These are phyloP conservation scores for Macrobrachium nipponense DNA, from an alignment of 1,140 invertebrate species.

Conservation along the genomic window DNA sequence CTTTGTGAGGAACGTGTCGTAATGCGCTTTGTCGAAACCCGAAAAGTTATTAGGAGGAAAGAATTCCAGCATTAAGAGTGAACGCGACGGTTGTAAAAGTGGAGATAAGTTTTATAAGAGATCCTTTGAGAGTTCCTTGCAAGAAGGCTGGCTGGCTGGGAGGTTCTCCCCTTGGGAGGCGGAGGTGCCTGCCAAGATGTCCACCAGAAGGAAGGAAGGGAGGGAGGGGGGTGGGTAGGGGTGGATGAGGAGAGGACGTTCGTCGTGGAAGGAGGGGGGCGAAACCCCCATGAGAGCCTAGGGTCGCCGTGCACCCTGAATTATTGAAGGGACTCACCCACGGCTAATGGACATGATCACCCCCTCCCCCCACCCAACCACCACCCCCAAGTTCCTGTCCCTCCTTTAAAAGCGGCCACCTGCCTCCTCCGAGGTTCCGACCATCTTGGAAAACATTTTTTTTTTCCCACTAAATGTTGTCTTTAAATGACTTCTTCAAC, in stretches of 20 bases:
- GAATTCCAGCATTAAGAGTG: no score
- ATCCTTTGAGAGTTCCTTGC: not conserved
- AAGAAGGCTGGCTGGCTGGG: not conserved
- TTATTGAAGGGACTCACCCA: slow-evolving; percentile 59
- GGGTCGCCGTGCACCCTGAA: slow-evolving; percentile 50
- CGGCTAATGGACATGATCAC: slow-evolving; percentile 59
- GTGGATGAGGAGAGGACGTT: no score
- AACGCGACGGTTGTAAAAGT: no score
- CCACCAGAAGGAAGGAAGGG: not conserved
- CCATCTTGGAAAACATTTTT: not conserved
- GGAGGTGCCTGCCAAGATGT: slow-evolving; percentile 47
- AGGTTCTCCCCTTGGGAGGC: slow-evolving; percentile 11
- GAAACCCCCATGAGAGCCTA: slow-evolving; percentile 31
- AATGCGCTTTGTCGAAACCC: no score
- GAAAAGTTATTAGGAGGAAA: no score
- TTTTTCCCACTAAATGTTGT: no score
- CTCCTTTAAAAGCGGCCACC: no score
- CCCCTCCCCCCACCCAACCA: not conserved
- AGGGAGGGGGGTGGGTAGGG: no score
- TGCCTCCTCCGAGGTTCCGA: not conserved
- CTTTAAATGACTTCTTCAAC: no score
- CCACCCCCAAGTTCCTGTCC: not conserved
- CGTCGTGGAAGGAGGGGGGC: not conserved
- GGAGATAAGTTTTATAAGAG: no score
- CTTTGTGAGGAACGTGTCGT: no score